These are phyloP conservation scores for Hyaena hyaena DNA, from an alignment of 2,113 vertebrate species.

Conservation along the genomic window DNA sequence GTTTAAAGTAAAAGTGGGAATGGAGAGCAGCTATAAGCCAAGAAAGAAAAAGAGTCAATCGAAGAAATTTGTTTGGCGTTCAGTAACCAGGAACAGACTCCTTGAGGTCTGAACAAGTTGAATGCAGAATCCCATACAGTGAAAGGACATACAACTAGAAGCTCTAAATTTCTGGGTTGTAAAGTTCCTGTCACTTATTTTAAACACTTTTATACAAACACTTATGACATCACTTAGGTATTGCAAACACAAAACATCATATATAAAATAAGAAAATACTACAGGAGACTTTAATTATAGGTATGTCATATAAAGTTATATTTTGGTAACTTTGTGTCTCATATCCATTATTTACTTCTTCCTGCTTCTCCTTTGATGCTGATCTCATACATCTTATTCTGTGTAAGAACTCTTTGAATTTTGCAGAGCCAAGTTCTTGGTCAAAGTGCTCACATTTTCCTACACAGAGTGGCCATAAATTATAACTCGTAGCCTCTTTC, in stretches of 20 bases:
- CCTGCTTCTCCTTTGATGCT: not conserved
- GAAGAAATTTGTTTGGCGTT: not conserved
- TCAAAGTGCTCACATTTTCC: not conserved
- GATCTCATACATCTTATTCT: not conserved
- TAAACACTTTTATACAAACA: not conserved
- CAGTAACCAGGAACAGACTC: not conserved
- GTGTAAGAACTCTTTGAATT: not conserved
- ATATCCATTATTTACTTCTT: not conserved
- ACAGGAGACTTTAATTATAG: not conserved
- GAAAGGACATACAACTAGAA: not conserved
- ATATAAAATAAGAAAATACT: not conserved
- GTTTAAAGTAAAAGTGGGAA: not conserved
- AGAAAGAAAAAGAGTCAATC: not conserved
- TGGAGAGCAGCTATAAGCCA: not conserved
- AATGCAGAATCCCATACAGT: not conserved
- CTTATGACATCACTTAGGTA: not conserved
- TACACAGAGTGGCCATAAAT: not conserved
- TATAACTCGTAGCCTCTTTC: not conserved
- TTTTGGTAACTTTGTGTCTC: not conserved
- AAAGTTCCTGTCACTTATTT: constrained; percentile 4
- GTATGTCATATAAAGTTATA: not conserved
- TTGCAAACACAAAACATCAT: not conserved
- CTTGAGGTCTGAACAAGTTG: not conserved
- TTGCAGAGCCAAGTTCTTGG: not conserved
- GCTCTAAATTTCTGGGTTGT: not conserved